Evolutionary conservation across 2,113 vertebrate genomes (phyloP), one percentile per base, ranked within the genome.

Genomic region (Myotis yumanensis): DNA sequence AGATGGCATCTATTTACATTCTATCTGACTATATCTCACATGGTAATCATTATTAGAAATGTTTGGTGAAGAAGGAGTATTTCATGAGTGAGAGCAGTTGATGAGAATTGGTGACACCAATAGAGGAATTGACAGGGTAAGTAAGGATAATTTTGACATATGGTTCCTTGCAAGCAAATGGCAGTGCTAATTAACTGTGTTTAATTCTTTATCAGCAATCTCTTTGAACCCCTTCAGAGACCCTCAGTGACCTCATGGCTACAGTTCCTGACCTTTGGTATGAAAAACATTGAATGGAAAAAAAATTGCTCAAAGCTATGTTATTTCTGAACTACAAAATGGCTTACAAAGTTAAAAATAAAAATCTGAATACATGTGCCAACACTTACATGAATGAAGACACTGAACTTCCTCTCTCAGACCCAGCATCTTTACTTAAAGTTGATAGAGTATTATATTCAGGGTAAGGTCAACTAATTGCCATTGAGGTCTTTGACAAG

Each of bases 331-430:
- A 90, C 54, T 52, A 66, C 28, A 91, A 90, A 92, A 95, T 96
- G 90, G 72, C 92, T 93, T 88, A 30, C 35, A 84, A 46, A 77
- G 95, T 92, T 94, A 96, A 97, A 97, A 97, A 96, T 96, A 97
- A 96, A 93, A 86, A 40, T 81, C 37, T 43, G 32, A 73, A 86
- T 93, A 40, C 85, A 94, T 96, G 28, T 96, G 90, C 83, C 92
- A 90, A 90, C 57, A 96, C 68, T 86, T 73, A 83, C 4, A 37
- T 46, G 62, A 87, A 89, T 80, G 73, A 62, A 92, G 95, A 90
- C 68, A 66, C 46, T 97, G 76, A 73, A 7, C 2, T 20, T 72
- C 59, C 69, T 87, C 68, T 93, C 92, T 90, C 30, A 92, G 40
- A 76, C 5, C 15, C 35, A 54, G 46, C 12, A 69, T 40, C 30